These are phyloP conservation scores for Pseudomugil tenellus DNA, from an alignment of 2,797 vertebrate species.

Conservation along the genomic window DNA sequence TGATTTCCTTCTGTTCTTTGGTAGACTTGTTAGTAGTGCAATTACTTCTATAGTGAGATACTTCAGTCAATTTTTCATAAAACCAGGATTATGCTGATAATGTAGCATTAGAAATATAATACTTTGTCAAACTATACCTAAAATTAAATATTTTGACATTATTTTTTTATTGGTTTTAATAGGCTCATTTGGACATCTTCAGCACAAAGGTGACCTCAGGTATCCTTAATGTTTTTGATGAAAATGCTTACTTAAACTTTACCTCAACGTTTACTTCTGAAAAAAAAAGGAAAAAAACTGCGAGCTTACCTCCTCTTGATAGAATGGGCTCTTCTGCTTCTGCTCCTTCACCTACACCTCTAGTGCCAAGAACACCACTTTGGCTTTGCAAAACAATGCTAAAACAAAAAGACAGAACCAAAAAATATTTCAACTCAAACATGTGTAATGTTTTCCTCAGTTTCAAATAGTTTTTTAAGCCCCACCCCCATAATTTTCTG, in stretches of 20 bases:
- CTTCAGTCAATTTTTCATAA: too few species aligned
- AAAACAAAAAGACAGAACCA: slow-evolving; percentile 33
- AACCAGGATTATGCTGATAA: too few species aligned
- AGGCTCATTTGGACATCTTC: background rate
- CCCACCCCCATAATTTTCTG: too few species aligned
- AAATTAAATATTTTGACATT: background rate
- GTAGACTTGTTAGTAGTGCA: too few species aligned
- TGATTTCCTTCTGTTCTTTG: too few species aligned
- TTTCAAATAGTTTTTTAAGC: background rate
- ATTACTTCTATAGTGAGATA: too few species aligned
- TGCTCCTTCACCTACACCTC: slow-evolving; percentile 80
- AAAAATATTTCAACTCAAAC: background rate
- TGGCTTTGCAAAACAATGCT: slow-evolving; percentile 74
- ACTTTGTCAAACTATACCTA: background rate
- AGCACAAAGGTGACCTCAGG: background rate
- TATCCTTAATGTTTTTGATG: background rate
- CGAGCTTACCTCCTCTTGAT: slow-evolving; percentile 72
- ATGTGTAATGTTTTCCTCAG: background rate
- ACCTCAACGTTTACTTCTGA: too few species aligned
- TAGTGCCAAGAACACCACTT: slow-evolving; percentile 64
- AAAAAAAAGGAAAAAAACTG: background rate
- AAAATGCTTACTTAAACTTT: too few species aligned
- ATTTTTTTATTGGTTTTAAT: background rate
- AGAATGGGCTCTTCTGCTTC: slow-evolving; percentile 78
- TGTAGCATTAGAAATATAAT: background rate